phyloP scores from a whole-genome alignment of 2,113 vertebrate species.

The Morone chrysops region DNA sequence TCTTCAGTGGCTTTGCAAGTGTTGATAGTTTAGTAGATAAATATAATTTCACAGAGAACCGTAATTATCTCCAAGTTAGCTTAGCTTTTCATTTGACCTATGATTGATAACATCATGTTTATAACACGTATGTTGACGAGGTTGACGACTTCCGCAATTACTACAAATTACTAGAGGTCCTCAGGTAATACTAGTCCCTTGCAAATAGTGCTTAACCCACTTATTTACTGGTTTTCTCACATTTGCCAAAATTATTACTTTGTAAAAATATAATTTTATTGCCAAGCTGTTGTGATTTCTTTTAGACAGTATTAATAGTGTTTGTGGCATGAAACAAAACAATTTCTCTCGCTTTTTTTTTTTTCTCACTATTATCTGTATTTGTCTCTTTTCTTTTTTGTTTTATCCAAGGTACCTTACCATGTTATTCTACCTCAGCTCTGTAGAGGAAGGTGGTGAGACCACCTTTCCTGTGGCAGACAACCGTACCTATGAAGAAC shows the following conservation, averaged over 20 bases:
- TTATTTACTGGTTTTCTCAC: not conserved
- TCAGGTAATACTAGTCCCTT: no score
- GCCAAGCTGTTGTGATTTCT: not conserved
- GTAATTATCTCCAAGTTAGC: no score
- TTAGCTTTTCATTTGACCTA: no score
- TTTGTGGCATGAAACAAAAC: not conserved
- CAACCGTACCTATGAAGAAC: conserved; percentile 94
- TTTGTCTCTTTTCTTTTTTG: not conserved
- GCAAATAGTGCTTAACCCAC: no score
- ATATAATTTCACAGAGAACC: no score
- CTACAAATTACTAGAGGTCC: no score
- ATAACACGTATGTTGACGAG: no score
- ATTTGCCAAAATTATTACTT: not conserved
- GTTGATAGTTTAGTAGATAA: no score
- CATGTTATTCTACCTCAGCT: conserved; percentile 92
- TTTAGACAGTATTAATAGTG: not conserved
- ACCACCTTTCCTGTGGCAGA: conserved; percentile 95
- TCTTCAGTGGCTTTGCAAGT: not conserved
- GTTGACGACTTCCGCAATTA: no score
- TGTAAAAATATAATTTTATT: not conserved
- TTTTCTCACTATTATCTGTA: not conserved
- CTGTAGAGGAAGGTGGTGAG: conserved; percentile 92
- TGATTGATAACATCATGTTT: no score
- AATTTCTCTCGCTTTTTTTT: not conserved
- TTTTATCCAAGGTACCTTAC: conserved; percentile 90